Evolutionary conservation across 1,140 invertebrate species (phyloP), one percentile per base, ranked within the genome.

Genomic region (Oryctes rhinoceros): DNA sequence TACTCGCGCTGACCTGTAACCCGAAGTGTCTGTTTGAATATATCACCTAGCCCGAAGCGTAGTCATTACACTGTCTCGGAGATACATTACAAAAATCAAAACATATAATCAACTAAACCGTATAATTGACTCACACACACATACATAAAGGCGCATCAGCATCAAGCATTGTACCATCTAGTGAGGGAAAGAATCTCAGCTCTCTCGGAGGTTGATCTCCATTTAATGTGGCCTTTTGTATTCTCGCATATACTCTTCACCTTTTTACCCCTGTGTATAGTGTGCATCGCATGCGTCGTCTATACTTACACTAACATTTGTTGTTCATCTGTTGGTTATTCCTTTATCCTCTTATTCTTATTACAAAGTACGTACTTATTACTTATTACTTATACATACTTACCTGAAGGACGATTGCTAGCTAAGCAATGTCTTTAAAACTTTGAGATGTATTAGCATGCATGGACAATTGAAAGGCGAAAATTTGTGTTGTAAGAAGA

Each of bases 61-160:
- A 82, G 81, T 83, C 79, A 83, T 83, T 83, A 83, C 83, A 78
- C 83, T 83, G 83, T 83, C 83, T 82, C 78, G 81, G 80, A 83
- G 83, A 83, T 83, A 81, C 83, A 83, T 83, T 82, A 83, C 83
- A 81, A 83, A 82, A 83, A 83, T 83, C 83, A 83, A 82, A 83
- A 82, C 81, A 80, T 83, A 82, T 83, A 83, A 83, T 83, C 83
- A 83, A 79, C 59, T 48, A 79, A 81, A 80, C 81, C 81, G 79
- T 82, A 81, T 83, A 83, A 83, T 83, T 80, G 82, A 35, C 65
- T 71, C 24, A 24, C 65, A 37, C 65, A 67, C 65, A 71, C 65
- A 37, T 10, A 71, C 24, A 71, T 15, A 37, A 10, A 37, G 18
- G 37, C 65, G 35, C 11, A 71, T 24, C 39, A 44, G 5, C 39